Conservation (phyloP, 2,797 vertebrate genomes). For the Galagoides demidoff region DNA sequence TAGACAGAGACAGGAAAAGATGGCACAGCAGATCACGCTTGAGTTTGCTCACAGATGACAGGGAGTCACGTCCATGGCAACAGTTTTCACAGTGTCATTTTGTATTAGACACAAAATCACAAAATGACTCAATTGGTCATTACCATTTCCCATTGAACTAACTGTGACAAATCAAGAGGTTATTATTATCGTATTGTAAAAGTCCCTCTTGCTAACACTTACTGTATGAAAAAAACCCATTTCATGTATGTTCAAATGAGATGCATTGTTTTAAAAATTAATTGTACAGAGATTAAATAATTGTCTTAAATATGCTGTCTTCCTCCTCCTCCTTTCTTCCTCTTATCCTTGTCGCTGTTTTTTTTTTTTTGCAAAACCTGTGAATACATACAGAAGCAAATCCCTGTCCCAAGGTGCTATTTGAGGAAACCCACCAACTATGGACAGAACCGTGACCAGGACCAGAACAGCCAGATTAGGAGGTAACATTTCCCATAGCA, state of each 20-base stretch:
- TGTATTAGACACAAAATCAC: not conserved
- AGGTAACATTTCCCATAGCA: not conserved
- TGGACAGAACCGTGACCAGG: not conserved
- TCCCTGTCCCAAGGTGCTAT: not conserved
- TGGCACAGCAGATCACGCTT: fast-evolving
- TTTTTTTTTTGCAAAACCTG: not conserved
- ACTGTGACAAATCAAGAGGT: not conserved
- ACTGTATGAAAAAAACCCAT: not conserved
- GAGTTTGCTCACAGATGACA: not conserved
- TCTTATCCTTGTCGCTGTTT: not conserved
- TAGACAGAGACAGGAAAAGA: not conserved
- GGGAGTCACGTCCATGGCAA: not conserved
- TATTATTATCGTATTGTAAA: not conserved
- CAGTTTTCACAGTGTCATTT: not conserved
- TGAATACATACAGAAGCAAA: not conserved
- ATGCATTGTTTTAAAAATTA: not conserved
- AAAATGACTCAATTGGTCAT: not conserved
- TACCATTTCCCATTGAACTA: not conserved
- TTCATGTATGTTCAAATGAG: not conserved
- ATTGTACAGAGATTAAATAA: not conserved
- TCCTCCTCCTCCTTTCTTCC: not conserved
- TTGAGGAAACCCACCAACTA: not conserved
- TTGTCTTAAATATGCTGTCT: not conserved
- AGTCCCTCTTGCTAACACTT: not conserved
- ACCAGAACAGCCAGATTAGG: not conserved